phyloP scores from a whole-genome alignment of 1,140 invertebrate species.

The Mycetomoellerius zeteki region DNA sequence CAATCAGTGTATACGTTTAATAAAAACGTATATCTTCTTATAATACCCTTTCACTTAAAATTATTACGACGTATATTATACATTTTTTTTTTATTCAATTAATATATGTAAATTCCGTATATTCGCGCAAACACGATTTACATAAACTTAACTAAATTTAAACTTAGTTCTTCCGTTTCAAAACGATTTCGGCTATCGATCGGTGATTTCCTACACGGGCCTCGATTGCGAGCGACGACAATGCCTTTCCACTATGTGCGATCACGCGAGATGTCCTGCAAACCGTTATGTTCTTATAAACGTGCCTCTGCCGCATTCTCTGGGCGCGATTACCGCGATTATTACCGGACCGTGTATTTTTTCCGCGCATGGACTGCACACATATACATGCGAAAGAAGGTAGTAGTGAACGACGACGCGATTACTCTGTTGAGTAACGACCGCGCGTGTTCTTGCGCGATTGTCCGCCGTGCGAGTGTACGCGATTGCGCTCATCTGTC shows the following conservation, averaged over 20 bases:
- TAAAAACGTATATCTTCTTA: background rate
- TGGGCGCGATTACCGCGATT: conserved; percentile 62
- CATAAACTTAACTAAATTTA: no score
- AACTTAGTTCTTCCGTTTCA: background rate
- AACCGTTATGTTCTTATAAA: conserved; percentile 58
- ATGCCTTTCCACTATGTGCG: conserved; percentile 10
- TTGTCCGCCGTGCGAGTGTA: conserved; percentile 51
- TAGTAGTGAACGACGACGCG: conserved; percentile 1
- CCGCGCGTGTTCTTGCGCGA: conserved; percentile 44
- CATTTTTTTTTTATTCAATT: no score
- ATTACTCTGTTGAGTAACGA: conserved; percentile 62
- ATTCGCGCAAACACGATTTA: no score
- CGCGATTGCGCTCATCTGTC: conserved; percentile 57
- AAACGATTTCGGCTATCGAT: background rate
- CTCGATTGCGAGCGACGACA: conserved; percentile 15
- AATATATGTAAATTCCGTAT: no score
- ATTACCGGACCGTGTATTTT: conserved; percentile 54
- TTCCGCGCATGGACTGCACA: conserved; percentile 30
- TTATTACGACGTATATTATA: no score
- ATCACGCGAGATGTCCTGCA: conserved; percentile 44
- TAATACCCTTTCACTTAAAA: background rate
- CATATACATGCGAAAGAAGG: no score
- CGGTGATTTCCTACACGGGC: background rate
- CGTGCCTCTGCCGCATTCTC: conserved; percentile 59
- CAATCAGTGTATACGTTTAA: background rate